These are phyloP conservation scores for Tamandua tetradactyla DNA, from an alignment of 2,797 vertebrate species.

Conservation along the genomic window DNA sequence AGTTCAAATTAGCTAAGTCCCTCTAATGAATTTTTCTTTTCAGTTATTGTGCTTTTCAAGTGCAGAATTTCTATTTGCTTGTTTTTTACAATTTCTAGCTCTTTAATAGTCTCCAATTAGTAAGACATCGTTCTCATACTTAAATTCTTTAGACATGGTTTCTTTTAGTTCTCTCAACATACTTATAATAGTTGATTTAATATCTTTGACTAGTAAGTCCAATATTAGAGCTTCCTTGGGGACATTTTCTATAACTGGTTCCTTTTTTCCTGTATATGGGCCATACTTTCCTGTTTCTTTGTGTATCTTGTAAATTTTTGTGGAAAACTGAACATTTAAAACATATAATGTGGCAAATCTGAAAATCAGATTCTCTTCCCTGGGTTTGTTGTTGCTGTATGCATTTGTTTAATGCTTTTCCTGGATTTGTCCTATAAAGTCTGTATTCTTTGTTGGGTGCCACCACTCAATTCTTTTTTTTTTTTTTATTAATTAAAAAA, in stretches of 20 bases:
- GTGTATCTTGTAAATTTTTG: background rate
- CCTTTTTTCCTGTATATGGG: background rate
- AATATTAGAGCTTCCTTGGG: background rate
- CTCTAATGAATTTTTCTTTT: too few species aligned
- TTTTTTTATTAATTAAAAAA: too few species aligned
- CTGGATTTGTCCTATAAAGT: background rate
- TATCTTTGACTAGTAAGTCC: background rate
- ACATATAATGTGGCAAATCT: background rate
- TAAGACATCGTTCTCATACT: too few species aligned
- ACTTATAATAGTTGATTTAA: too few species aligned
- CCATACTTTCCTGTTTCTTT: background rate
- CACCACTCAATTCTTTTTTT: background rate
- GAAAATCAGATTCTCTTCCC: too few species aligned
- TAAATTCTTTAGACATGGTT: too few species aligned
- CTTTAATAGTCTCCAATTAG: too few species aligned
- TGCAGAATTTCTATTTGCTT: too few species aligned
- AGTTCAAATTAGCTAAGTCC: too few species aligned
- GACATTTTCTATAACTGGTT: background rate
- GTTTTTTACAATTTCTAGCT: too few species aligned
- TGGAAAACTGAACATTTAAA: constrained; percentile 9
- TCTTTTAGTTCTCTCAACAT: too few species aligned
- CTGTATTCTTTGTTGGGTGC: background rate
- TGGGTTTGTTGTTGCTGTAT: background rate
- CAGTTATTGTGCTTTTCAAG: too few species aligned
- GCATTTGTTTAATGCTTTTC: background rate